Conservation (phyloP, 1,140 invertebrate genomes). For the Orussus abietinus region DNA sequence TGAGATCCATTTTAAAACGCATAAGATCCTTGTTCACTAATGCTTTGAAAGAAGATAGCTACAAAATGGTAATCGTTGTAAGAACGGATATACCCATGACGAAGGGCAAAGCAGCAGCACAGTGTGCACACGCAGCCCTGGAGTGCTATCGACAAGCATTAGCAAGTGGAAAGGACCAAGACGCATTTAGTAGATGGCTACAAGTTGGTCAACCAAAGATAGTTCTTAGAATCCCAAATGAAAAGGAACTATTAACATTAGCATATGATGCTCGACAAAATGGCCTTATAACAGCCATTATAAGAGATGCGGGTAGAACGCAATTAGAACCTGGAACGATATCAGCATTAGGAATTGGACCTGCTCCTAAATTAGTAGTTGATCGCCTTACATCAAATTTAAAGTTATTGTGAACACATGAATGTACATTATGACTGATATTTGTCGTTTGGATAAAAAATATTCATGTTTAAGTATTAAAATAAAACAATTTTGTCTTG, state of each 20-base stretch:
- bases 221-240: slow-evolving; percentile 57
- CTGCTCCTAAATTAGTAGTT: slow-evolving; percentile 59
- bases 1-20: slow-evolving; percentile 20
- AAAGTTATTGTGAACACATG: slow-evolving; percentile 66
- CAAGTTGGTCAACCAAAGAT: slow-evolving; percentile 72
- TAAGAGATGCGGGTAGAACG: slow-evolving; percentile 76
- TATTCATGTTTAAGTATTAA: too few relatives aligned
- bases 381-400: slow-evolving; percentile 68
- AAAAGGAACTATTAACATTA: slow-evolving; percentile 54
- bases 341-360: slow-evolving; percentile 77
- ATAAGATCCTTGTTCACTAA: slow-evolving; percentile 24
- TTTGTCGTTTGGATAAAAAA: too few relatives aligned
- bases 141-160: slow-evolving; percentile 60
- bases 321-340: slow-evolving; percentile 64
- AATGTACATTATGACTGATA: too few relatives aligned
- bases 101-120: slow-evolving; percentile 78
- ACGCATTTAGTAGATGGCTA: slow-evolving; percentile 63
- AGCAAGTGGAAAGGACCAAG: slow-evolving; percentile 37
- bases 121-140: slow-evolving; percentile 76
- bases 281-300: slow-evolving; percentile 61
- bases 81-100: slow-evolving; percentile 75
- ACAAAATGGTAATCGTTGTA: slow-evolving; percentile 74
- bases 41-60: slow-evolving; percentile 19
- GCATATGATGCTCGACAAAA: slow-evolving; percentile 53
- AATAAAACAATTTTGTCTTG: too few relatives aligned